Evolutionary conservation across 2,113 vertebrate species (phyloP).

Genomic region (Heloderma charlesbogerti): DNA sequence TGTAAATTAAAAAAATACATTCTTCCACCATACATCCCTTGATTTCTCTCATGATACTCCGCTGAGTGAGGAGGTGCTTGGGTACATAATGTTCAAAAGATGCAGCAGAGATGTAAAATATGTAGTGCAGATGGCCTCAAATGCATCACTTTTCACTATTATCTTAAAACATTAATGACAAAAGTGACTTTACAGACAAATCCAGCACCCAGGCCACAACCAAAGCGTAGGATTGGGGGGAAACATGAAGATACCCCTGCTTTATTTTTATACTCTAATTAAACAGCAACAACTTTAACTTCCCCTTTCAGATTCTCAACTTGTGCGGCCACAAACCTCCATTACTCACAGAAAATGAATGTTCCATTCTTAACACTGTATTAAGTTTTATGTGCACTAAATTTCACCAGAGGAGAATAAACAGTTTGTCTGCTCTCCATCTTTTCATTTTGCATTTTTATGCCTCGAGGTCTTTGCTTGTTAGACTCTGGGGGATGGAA

Average conservation of each 20-base stretch:
- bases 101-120: not conserved
- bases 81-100: not conserved
- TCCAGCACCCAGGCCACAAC: not conserved
- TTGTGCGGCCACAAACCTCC: constrained; percentile 12
- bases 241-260: not conserved
- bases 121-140: not conserved
- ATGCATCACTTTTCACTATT: not conserved
- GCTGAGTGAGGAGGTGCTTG: not conserved
- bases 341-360: constrained; percentile 34
- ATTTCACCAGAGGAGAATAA: constrained; percentile 70
- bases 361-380: constrained; percentile 43
- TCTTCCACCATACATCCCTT: not conserved
- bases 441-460: constrained; percentile 74
- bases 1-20: not conserved
- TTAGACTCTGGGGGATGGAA: constrained; percentile 56
- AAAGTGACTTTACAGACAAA: not conserved
- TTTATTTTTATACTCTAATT: constrained; percentile 33
- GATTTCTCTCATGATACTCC: not conserved
- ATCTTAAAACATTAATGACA: not conserved
- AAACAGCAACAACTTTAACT: constrained; percentile 46
- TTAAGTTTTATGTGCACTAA: constrained; percentile 69
- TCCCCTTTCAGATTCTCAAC: constrained; percentile 35
- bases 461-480: constrained; percentile 57
- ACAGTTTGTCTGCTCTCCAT: constrained; percentile 62
- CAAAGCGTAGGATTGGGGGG: not conserved